Base-by-base conservation (phyloP, 2,888 invertebrate species). In the Cecidostiba fungosa region DNA sequence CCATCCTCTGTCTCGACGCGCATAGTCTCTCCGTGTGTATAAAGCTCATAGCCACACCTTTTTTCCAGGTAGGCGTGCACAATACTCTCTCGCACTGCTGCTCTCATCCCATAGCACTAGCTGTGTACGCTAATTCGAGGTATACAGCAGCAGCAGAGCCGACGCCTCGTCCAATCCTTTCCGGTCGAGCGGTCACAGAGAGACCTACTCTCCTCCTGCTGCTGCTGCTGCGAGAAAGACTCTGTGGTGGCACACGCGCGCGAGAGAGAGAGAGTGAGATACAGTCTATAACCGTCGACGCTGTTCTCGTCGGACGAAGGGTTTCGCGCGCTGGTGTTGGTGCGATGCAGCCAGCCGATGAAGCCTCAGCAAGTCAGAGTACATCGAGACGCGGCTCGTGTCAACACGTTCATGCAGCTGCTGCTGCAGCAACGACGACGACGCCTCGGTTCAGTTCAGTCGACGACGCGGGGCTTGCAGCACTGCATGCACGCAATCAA, bases 141-240 rank as follows among this genome's bases (percentile, higher is more conserved):
- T 26, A 16, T 36, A 72, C 10, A 36, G 23, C 62, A 26, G 62
- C 43, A 1, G n/a, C n/a, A n/a, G n/a, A n/a, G 10, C 43, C 26
- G 39, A 8, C 85, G 62, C 77, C 78, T 85, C 86, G 83, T 85
- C 88, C 88, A 89, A 91, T 91, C 88, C 89, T 88, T 82, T 79
- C 82, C 83, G 90, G 87, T 89, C 88, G 88, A 87, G 62, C 88
- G 89, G 87, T 90, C 90, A 90, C 91, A 91, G 88, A 89, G 89
- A 82, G 83, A 74, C 47, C 62, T 74, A 81, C 54, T 69, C 26
- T 26, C n/a, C 29, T 3, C 4, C 50, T 8, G 3, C 6, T 47
- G 43, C n/a, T n/a, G n/a, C n/a, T n/a, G n/a, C n/a, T 47, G 54
- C 14, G 78, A 66, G 43, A 66, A 26, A 54, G 69, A 73, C 29